Conservation (phyloP, 2,797 vertebrate species). For the Pangasius krempfi region DNA sequence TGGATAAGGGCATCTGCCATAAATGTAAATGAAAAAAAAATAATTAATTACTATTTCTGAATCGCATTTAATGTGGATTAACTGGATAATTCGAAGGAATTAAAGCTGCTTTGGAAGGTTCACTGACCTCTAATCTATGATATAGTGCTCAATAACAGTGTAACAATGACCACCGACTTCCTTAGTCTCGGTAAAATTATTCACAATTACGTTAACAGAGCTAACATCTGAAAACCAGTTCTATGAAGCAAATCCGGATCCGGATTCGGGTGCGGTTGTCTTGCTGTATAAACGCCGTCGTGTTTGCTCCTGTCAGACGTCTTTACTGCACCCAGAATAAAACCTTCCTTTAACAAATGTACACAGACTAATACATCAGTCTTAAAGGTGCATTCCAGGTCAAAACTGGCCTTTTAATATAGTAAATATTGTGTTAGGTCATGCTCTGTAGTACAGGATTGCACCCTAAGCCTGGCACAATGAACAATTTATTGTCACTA, state of each 20-base stretch:
- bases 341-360: neutral
- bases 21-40: no score
- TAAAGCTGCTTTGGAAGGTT: neutral
- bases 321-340: neutral
- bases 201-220: neutral
- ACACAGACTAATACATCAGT: neutral
- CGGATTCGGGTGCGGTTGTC: neutral
- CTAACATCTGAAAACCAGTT: neutral
- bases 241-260: neutral
- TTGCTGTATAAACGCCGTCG: neutral
- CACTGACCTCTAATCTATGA: no score
- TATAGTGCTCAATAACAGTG: neutral
- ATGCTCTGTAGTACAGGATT: neutral
- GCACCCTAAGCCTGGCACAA: no score
- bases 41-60: no score
- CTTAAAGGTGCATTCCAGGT: neutral
- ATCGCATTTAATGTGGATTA: no score
- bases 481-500: neutral
- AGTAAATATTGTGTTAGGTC: neutral
- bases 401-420: neutral
- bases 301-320: neutral
- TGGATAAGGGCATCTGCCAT: no score
- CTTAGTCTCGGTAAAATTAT: neutral
- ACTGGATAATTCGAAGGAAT: no score
- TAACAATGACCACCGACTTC: neutral